Evolutionary conservation across 1,140 invertebrate genomes (phyloP).

Genomic region (Achatina immaculata): DNA sequence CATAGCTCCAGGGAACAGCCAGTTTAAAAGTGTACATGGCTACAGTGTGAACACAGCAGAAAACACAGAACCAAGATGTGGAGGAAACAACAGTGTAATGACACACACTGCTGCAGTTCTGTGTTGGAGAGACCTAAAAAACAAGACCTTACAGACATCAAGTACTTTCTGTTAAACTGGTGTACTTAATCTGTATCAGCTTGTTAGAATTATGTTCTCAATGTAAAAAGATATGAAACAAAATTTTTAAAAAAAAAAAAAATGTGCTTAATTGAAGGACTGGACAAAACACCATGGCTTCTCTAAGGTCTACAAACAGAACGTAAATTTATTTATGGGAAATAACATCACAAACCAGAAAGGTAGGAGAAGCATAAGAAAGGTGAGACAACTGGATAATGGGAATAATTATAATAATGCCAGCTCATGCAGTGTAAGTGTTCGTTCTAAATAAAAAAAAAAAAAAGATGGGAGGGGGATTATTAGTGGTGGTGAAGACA

Average conservation of each 20-base stretch:
- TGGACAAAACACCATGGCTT: not conserved
- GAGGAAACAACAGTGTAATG: too few species aligned
- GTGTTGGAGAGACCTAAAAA: too few species aligned
- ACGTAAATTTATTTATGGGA: not conserved
- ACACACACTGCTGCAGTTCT: too few species aligned
- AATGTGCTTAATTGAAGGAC: not conserved
- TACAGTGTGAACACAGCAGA: too few species aligned
- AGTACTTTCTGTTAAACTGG: too few species aligned
- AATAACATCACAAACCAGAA: slow-evolving; percentile 4
- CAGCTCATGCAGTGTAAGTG: slow-evolving; percentile 31
- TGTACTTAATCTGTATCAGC: too few species aligned
- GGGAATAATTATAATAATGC: slow-evolving; percentile 18
- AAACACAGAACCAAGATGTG: too few species aligned
- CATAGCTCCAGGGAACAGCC: too few species aligned
- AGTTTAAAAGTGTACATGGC: too few species aligned
- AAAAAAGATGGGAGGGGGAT: slow-evolving; percentile 1
- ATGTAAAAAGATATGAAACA: not conserved
- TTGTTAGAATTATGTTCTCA: too few species aligned
- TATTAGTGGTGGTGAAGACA: slow-evolving; percentile 6
- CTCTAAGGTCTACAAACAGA: not conserved
- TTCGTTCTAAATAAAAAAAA: slow-evolving; percentile 13
- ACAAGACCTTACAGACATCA: too few species aligned
- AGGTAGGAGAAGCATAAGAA: not conserved
- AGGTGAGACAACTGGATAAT: not conserved
- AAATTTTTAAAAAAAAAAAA: slow-evolving; percentile 20